phyloP scores from a whole-genome alignment of 2,888 invertebrate species.

The Ichneumon xanthorius region DNA sequence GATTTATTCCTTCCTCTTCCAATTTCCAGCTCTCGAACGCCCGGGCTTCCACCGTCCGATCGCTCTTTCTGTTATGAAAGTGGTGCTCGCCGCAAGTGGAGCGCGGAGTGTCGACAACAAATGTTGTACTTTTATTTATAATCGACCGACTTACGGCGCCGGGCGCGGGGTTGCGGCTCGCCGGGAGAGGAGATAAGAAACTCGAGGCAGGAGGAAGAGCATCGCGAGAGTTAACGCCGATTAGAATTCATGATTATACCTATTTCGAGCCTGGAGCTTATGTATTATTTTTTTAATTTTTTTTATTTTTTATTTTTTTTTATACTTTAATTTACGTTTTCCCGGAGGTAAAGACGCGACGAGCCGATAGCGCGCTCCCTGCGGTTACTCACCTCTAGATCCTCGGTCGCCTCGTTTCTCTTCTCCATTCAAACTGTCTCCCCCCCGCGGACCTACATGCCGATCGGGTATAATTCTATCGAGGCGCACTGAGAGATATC shows the following conservation, averaged over 20 bases:
- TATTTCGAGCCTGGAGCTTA: background rate
- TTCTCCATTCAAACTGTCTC: slow-evolving; percentile 32
- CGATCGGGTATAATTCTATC: slow-evolving; percentile 13
- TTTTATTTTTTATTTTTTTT: background rate
- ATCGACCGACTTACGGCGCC: slow-evolving; percentile 77
- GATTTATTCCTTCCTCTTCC: slow-evolving; percentile 43
- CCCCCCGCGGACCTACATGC: slow-evolving; percentile 29
- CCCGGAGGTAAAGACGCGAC: slow-evolving; percentile 11
- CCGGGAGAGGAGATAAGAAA: slow-evolving; percentile 62
- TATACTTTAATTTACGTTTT: background rate
- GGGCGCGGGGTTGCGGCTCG: slow-evolving; percentile 13
- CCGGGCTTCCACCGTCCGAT: slow-evolving; percentile 39
- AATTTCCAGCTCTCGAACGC: slow-evolving; percentile 37
- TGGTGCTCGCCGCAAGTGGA: slow-evolving; percentile 77
- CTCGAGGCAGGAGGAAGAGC: slow-evolving; percentile 52
- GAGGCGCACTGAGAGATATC: slow-evolving; percentile 9
- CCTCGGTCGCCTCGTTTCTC: slow-evolving; percentile 31
- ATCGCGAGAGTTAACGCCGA: slow-evolving; percentile 3
- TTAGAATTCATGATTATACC: slow-evolving; percentile 15
- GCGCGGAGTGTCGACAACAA: slow-evolving; percentile 76
- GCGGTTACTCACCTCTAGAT: slow-evolving; percentile 22
- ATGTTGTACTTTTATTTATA: slow-evolving; percentile 79
- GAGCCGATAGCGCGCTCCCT: background rate
- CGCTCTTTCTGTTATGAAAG: slow-evolving; percentile 79
- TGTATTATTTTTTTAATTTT: background rate